These are phyloP conservation scores for Drosophila sproati DNA, from an alignment of 1,140 invertebrate species.

Conservation along the genomic window DNA sequence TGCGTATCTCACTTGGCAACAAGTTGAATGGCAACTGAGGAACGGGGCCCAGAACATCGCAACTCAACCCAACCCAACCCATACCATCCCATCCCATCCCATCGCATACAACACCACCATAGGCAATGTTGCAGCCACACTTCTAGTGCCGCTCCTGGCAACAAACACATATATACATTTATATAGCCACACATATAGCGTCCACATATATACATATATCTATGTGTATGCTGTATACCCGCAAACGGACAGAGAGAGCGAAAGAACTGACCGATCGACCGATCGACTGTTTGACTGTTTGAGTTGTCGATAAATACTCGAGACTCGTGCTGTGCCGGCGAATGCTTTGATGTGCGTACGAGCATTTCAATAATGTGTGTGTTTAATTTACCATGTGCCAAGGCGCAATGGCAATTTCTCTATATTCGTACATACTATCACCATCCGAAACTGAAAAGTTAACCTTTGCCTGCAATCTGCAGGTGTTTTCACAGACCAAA, in stretches of 20 bases:
- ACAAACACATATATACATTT: slow-evolving; percentile 7
- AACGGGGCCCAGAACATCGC: slow-evolving; percentile 16
- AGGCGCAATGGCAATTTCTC: slow-evolving; percentile 24
- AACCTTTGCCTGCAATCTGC: background rate
- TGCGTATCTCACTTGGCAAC: slow-evolving; percentile 67
- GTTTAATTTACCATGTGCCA: slow-evolving; percentile 42
- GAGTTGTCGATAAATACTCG: slow-evolving; percentile 53
- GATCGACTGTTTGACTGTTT: slow-evolving; percentile 44
- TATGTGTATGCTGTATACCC: slow-evolving; percentile 7
- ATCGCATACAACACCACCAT: slow-evolving; percentile 5
- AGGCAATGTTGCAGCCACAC: slow-evolving; percentile 11
- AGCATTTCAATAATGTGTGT: slow-evolving; percentile 32
- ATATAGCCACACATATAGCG: slow-evolving; percentile 1
- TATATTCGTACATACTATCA: slow-evolving; percentile 1
- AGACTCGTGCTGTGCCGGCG: slow-evolving; percentile 34
- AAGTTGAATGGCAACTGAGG: slow-evolving; percentile 62
- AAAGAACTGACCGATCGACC: slow-evolving; percentile 39
- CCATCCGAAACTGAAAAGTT: background rate
- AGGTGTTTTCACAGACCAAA: background rate
- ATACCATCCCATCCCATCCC: background rate
- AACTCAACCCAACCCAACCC: background rate
- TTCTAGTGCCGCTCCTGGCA: slow-evolving; percentile 35
- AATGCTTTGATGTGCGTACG: slow-evolving; percentile 47
- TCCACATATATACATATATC: slow-evolving; percentile 2
- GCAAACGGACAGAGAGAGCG: slow-evolving; percentile 23